Base-by-base conservation (phyloP, 2,797 vertebrate genomes). In the Phylloscopus collybita region DNA sequence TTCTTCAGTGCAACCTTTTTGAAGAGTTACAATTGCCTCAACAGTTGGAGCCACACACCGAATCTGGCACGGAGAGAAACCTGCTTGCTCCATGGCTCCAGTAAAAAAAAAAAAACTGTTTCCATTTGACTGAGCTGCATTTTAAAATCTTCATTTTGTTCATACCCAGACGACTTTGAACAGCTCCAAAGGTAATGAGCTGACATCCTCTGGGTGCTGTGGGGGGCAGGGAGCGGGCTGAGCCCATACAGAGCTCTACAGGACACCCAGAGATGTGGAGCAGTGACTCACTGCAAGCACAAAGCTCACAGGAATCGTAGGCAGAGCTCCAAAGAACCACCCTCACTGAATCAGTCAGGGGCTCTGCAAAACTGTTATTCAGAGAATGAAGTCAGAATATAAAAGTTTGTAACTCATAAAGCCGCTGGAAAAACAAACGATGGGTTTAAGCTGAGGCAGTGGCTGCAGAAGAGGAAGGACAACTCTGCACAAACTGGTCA, bases 301-400 rank as follows among this genome's bases (percentile, higher is more conserved):
- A 57, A 62, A 81, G 54, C 76, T 83, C 89, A 40, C 60, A 45
- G 3, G 40, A 71, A 62, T 8, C 38, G 14, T n/a, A 44, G 80
- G 87, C 60, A 94, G 36, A 62, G 42, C 40, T 91, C 73, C 80
- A 92, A 75, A 92, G 65, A 86, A 88, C 49, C 73, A 25, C 54
- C 54, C 65, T 82, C 81, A 85, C 42, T 16, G 59, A 71, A 82
- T 36, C 75, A 34, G 5, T 56, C 60, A 36, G 71, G 49, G 67
- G 57, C 50, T 74, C 30, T 92, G 69, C 50, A 86, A 26, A 82
- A 45, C 30, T 23, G 19, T 19, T 75, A 30, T 44, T 57, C 69
- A 65, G 50, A 56, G 50, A 62, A 53, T 38, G 16, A 91, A 72
- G 65, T 80, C 72, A 91, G 61, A 94, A 74, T 59, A 6, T 15